Conservation (phyloP, 2,113 vertebrate genomes). For the Odocoileus hemionus region DNA sequence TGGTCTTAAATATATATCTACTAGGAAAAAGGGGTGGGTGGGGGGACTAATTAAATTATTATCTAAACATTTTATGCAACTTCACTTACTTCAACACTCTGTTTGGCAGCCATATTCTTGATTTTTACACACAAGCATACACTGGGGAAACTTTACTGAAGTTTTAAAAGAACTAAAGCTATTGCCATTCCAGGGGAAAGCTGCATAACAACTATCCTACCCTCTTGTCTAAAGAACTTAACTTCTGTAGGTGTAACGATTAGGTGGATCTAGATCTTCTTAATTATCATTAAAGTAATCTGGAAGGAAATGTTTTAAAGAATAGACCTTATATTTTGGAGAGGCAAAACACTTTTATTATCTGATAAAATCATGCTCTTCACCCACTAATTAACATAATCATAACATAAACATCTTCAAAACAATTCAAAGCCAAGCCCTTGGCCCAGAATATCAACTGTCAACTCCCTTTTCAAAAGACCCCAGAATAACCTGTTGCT, state of each 20-base stretch:
- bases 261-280: neutral
- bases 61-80: neutral
- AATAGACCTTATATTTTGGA: neutral
- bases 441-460: neutral
- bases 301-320: neutral
- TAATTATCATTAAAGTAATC: neutral
- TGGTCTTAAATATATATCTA: neutral
- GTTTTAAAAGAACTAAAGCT: neutral
- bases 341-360: neutral
- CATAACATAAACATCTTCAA: neutral
- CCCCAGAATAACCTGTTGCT: neutral
- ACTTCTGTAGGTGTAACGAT: neutral
- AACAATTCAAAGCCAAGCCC: neutral
- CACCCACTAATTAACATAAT: neutral
- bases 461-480: neutral
- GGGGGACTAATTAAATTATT: neutral
- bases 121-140: neutral
- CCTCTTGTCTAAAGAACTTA: neutral
- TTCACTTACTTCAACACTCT: neutral
- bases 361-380: neutral
- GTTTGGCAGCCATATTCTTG: neutral
- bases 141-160: neutral
- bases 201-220: neutral
- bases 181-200: neutral
- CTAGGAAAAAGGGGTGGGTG: neutral